These are phyloP conservation scores for Lycaena phlaeas DNA, from an alignment of 2,888 invertebrate species.

Conservation along the genomic window DNA sequence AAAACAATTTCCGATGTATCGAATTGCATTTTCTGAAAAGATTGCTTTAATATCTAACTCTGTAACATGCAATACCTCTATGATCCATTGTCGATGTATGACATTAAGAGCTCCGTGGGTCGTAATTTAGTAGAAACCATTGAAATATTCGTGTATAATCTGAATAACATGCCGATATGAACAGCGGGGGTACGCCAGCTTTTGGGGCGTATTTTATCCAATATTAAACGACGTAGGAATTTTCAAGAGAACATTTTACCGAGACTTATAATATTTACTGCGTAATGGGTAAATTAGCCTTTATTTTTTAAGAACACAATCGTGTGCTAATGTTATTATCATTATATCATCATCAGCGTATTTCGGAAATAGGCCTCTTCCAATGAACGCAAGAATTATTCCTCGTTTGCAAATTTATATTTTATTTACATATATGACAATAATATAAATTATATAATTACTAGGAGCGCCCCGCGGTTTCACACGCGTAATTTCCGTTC, in stretches of 20 bases:
- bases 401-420: too few relatives aligned
- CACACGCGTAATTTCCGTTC: too few relatives aligned
- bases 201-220: conserved; percentile 67
- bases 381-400: too few relatives aligned
- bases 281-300: conserved; percentile 41
- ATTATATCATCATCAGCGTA: too few relatives aligned
- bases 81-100: conserved; percentile 35
- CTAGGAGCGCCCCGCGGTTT: too few relatives aligned
- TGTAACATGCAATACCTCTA: conserved; percentile 27
- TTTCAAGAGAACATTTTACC: conserved; percentile 60
- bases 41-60: not conserved
- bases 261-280: conserved; percentile 64
- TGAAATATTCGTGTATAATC: conserved; percentile 74
- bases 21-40: not conserved
- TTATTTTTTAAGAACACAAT: too few relatives aligned
- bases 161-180: conserved; percentile 73
- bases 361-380: too few relatives aligned
- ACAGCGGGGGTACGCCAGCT: conserved; percentile 60
- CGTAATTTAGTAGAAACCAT: conserved; percentile 73
- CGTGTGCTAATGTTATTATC: too few relatives aligned
- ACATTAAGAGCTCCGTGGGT: conserved; percentile 63
- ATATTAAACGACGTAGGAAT: conserved; percentile 69
- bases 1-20: too few relatives aligned
- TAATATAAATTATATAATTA: too few relatives aligned
- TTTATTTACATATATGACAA: too few relatives aligned